Conservation (phyloP, 1,140 invertebrate species). For the Magallana ariakensis region DNA sequence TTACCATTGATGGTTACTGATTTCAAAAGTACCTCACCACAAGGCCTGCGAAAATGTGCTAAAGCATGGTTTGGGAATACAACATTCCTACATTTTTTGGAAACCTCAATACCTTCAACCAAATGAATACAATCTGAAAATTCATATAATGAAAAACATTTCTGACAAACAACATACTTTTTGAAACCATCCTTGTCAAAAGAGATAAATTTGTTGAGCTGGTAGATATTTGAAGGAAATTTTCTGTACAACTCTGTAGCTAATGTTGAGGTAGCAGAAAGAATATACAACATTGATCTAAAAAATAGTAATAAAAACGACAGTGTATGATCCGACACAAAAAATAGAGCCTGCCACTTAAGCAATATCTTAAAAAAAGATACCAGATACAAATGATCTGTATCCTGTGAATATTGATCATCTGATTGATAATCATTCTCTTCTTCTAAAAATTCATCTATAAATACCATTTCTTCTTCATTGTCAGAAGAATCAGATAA, state of each 20-base stretch:
- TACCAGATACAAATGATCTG: neutral
- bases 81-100: slow-evolving; percentile 17
- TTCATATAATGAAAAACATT: slow-evolving; percentile 11
- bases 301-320: neutral
- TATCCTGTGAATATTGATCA: neutral
- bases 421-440: neutral
- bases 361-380: slow-evolving; percentile 24
- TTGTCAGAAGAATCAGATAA: neutral
- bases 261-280: neutral
- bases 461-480: neutral
- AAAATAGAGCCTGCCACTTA: slow-evolving; percentile 17
- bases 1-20: slow-evolving; percentile 11
- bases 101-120: slow-evolving; percentile 6
- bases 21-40: slow-evolving; percentile 25
- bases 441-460: neutral
- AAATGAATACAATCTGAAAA: slow-evolving; percentile 19
- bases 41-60: slow-evolving; percentile 14
- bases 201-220: slow-evolving; percentile 16
- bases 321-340: neutral
- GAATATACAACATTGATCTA: slow-evolving; percentile 13
- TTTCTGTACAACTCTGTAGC: slow-evolving; percentile 23
- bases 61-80: slow-evolving; percentile 2
- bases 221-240: slow-evolving; percentile 24
- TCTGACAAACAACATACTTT: slow-evolving; percentile 24
- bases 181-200: neutral